Conservation (phyloP, 1,140 invertebrate genomes). For the Aphelenchoides fujianensis region DNA sequence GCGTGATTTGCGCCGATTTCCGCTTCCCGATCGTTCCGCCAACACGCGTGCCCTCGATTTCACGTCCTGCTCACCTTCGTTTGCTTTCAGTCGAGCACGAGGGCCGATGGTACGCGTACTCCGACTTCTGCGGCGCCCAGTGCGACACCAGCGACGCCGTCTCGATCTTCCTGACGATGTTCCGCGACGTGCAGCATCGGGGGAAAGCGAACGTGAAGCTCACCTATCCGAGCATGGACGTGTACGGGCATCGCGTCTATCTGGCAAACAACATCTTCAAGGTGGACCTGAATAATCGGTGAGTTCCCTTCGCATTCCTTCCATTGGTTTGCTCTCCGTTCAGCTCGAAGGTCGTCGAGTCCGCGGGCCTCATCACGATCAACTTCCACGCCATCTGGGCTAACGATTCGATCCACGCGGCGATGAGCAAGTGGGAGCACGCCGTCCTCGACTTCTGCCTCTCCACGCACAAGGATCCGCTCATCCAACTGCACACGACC, state of each 20-base stretch:
- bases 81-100: conserved; percentile 44
- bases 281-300: conserved; percentile 56
- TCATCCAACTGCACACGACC: conserved; percentile 54
- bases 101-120: conserved; percentile 51
- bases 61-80: background rate
- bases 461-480: conserved; percentile 44
- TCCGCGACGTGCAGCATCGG: conserved; percentile 51
- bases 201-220: conserved; percentile 57
- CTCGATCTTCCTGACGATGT: conserved; percentile 58
- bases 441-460: conserved; percentile 54
- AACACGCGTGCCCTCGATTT: too few relatives aligned
- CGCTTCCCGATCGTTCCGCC: too few relatives aligned
- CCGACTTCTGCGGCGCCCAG: conserved; percentile 61
- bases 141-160: conserved; percentile 60
- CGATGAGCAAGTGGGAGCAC: conserved; percentile 62
- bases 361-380: conserved; percentile 50
- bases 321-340: conserved; percentile 18
- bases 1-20: too few relatives aligned
- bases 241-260: conserved; percentile 58
- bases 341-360: conserved; percentile 57
- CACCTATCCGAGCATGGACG: conserved; percentile 60
- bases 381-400: conserved; percentile 60
- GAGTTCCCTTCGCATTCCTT: background rate
- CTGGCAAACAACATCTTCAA: conserved; percentile 61
- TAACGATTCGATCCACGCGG: conserved; percentile 47